Base-by-base conservation (phyloP, 35 echinoderm and acorn worm species). In the Apostichopus parvimensis region DNA sequence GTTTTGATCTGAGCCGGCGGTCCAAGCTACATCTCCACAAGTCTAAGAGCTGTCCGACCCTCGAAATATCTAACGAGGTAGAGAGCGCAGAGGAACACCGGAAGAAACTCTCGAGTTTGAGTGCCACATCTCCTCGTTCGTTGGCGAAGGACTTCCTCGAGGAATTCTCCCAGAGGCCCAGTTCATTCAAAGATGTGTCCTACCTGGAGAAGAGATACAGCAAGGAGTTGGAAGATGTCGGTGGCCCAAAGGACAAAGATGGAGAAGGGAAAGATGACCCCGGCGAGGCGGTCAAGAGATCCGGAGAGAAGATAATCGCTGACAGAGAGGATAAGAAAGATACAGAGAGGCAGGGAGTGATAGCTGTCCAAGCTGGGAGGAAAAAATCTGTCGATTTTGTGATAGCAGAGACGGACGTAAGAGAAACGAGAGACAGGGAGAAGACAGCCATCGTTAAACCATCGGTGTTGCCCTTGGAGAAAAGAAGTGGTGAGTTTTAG, bases 111-210 rank as follows among this genome's bases (percentile, higher is more conserved):
- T 91, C 89, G 0, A 91, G 52, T 26, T 53, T 94, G 14, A 81
- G 88, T 5, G 78, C 92, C 15, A 94, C 93, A 2, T 97, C 95
- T 21, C 95, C 95, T 10, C 87, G 93, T 79, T 73, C 90, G 1
- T 64, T 94, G 20, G 93, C 91, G 13, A 53, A 82, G 20, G 54
- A 85, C 60, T 92, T 90, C 59, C 73, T 92, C 22, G 54, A 93
- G 28, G 91, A 97, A 18, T 45, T 73, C 5, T 79, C 87, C 6
- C 95, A 92, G 56, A 88, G 87, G 1, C 93, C 95, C 13, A 94
- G 95, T 45, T 97, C 95, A 14, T 97, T 94, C 91, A 97, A 97
- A 56, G 95, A 97, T 17, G 78, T 87, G 8, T 92, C 93, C 13
- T 53, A 92, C 13, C 79, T 97, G 61, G 87, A 92, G 78, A 92